Evolutionary conservation across 2,113 vertebrate genomes (phyloP).

Genomic region (Gallinago paraguaiae): DNA sequence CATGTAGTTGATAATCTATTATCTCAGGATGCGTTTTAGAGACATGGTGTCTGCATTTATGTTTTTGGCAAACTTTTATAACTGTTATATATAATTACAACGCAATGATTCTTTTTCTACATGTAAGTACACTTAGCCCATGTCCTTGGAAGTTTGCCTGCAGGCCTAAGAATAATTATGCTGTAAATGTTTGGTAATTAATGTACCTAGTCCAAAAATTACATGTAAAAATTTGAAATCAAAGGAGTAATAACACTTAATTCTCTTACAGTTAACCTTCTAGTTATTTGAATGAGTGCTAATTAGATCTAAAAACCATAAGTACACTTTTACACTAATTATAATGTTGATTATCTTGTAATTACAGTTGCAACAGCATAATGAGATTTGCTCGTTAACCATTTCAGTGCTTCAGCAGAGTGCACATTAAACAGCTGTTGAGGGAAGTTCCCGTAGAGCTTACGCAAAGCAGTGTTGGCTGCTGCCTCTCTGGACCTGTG

Average conservation of each 20-base stretch:
- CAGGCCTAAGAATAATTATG: slow-evolving; percentile 29
- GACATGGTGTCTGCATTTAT: neutral
- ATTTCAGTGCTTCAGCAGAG: neutral
- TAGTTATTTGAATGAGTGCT: slow-evolving; percentile 48
- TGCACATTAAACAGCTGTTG: neutral
- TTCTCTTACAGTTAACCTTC: slow-evolving; percentile 51
- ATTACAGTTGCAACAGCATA: slow-evolving; percentile 26
- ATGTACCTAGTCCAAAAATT: slow-evolving; percentile 29
- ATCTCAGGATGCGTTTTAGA: neutral
- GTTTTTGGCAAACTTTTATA: neutral
- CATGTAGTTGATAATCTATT: neutral
- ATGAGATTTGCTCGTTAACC: slow-evolving; percentile 35
- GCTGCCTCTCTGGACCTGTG: neutral
- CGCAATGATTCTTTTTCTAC: neutral
- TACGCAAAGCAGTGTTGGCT: neutral
- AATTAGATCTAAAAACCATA: slow-evolving; percentile 60
- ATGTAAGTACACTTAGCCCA: neutral
- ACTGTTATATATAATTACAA: neutral
- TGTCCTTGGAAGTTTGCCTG: slow-evolving; percentile 28
- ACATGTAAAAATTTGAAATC: slow-evolving; percentile 37
- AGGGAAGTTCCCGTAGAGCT: neutral
- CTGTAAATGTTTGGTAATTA: slow-evolving; percentile 52
- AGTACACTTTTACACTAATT: slow-evolving; percentile 42
- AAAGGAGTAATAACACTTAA: slow-evolving; percentile 59
- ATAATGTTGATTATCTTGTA: slow-evolving; percentile 40